These are phyloP conservation scores for Leptopterna dolabrata DNA, from an alignment of 2,888 invertebrate species.

Conservation along the genomic window DNA sequence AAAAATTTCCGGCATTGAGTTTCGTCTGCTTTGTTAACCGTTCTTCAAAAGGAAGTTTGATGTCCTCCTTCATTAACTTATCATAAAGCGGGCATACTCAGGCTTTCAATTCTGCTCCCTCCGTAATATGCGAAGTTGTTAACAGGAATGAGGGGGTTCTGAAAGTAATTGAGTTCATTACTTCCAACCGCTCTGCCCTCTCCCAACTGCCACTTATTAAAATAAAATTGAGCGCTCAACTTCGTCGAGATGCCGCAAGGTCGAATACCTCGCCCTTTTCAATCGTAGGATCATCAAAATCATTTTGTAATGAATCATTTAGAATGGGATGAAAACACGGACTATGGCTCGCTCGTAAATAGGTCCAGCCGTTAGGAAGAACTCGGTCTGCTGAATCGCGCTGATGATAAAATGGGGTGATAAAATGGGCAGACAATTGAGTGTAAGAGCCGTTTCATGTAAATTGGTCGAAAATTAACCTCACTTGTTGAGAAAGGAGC, in stretches of 20 bases:
- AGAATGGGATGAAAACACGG: background rate
- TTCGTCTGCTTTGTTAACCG: background rate
- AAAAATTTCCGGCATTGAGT: too few relatives aligned
- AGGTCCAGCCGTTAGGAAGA: background rate
- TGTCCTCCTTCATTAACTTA: background rate
- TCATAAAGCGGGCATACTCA: background rate
- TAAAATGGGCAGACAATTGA: background rate
- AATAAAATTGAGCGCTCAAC: background rate
- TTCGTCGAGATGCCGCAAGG: background rate
- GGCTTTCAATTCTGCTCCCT: background rate
- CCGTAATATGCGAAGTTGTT: background rate
- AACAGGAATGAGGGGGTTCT: background rate
- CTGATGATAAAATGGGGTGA: slow-evolving; percentile 1
- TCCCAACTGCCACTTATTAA: background rate
- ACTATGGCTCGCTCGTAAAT: background rate
- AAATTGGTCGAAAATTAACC: slow-evolving; percentile 18
- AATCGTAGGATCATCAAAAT: background rate
- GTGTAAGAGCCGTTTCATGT: slow-evolving; percentile 5
- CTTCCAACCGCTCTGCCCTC: background rate
- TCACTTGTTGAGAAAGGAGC: background rate
- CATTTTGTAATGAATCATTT: slow-evolving; percentile 6
- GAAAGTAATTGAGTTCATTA: background rate
- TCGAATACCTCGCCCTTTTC: background rate
- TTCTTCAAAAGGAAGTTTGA: background rate
- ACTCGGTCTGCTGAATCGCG: background rate